Percentiles rank a stretch among this genome's conserved stretches.
phyloP scores from a whole-genome alignment of 2,113 vertebrate species.

The Trogon surrucura region DNA sequence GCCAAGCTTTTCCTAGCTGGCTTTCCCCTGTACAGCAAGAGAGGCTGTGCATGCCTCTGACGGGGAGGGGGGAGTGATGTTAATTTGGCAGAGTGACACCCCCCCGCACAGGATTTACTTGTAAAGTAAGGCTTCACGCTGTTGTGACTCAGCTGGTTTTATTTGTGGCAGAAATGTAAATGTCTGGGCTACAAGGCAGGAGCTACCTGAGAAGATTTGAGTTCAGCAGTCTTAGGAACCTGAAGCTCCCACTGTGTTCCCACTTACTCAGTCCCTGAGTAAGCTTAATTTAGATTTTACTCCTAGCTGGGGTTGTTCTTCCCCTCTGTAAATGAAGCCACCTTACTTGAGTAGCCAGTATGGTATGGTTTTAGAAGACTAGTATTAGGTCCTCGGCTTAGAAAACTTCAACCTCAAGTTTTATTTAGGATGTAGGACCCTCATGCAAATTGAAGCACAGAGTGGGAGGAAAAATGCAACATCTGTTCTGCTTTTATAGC shows the following conservation, averaged over 20 bases:
- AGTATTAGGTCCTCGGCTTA: not conserved
- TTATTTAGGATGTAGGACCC: not conserved
- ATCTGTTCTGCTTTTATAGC: conserved; percentile 43
- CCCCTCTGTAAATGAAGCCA: not conserved
- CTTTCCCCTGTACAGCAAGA: not conserved
- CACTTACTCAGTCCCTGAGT: too few species aligned
- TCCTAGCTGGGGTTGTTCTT: not conserved
- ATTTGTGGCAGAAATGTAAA: not conserved
- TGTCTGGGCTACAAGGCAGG: not conserved
- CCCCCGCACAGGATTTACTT: rapidly evolving
- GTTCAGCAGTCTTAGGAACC: not conserved
- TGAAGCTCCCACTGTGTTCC: not conserved
- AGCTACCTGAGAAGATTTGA: not conserved
- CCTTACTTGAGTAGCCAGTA: not conserved
- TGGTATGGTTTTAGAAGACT: not conserved
- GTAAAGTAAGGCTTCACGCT: not conserved
- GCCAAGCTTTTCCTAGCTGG: not conserved
- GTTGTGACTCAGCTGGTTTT: not conserved
- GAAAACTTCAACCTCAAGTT: not conserved
- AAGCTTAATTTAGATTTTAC: not conserved
- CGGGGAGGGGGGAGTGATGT: too few species aligned
- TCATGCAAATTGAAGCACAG: not conserved
- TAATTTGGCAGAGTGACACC: not conserved
- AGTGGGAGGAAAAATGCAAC: not conserved
- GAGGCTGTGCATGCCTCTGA: too few species aligned